Conservation (phyloP, 2,797 vertebrate species). For the Esox lucius region DNA sequence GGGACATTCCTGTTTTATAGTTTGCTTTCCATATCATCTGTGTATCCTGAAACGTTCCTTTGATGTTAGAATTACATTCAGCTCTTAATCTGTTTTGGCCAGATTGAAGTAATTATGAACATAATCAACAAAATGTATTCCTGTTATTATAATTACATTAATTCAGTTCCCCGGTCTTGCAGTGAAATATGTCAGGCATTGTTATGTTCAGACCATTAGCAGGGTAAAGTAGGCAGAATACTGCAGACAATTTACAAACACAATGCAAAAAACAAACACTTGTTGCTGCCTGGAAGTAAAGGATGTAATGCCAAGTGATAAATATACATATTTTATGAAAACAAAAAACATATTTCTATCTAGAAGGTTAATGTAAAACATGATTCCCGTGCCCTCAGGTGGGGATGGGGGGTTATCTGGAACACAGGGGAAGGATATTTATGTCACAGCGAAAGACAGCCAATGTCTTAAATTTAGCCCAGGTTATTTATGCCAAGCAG, state of each 20-base stretch:
- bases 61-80: neutral
- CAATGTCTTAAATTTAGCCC: conserved; percentile 69
- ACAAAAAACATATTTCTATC: neutral
- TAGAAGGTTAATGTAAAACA: neutral
- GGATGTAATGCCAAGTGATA: too few relatives aligned
- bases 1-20: neutral
- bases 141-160: conserved; percentile 57
- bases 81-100: conserved; percentile 33
- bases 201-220: conserved; percentile 31
- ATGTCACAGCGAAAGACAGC: conserved; percentile 61
- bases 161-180: conserved; percentile 48
- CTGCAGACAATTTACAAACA: conserved; percentile 17
- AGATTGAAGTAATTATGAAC: conserved; percentile 49
- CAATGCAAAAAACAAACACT: neutral
- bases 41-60: neutral
- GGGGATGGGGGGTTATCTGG: conserved; percentile 27
- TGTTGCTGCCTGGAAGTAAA: neutral
- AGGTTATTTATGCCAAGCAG: conserved; percentile 63
- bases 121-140: conserved; percentile 19
- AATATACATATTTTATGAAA: conserved; percentile 25
- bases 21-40: too few relatives aligned
- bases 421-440: conserved; percentile 54
- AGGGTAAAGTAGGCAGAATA: conserved; percentile 19
- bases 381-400: conserved; percentile 21
- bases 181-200: conserved; percentile 38